phyloP scores from a whole-genome alignment of 2,888 invertebrate genomes.

The Chaitophorus viminalis region DNA sequence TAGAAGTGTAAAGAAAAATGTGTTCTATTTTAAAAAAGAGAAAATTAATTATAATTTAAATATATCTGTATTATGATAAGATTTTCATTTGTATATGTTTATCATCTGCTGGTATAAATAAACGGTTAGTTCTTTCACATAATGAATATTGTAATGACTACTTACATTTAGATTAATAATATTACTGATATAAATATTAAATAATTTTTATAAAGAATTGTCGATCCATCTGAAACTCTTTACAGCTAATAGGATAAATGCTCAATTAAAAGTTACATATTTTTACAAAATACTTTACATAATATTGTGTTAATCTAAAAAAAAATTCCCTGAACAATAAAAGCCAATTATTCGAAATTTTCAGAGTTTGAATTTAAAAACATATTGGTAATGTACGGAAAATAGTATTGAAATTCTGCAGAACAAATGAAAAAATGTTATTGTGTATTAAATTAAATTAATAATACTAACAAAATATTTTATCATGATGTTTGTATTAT shows the following conservation, averaged over 20 bases:
- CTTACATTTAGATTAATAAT: slow-evolving; percentile 3
- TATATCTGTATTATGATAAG: not conserved
- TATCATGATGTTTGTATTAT: not conserved
- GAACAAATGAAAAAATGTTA: too few relatives aligned
- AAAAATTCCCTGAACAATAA: not conserved
- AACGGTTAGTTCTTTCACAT: not conserved
- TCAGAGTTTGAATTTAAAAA: slow-evolving; percentile 4
- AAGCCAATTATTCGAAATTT: slow-evolving; percentile 1
- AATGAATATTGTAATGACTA: not conserved
- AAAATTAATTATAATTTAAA: not conserved
- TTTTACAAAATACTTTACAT: slow-evolving; percentile 8
- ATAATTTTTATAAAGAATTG: not conserved
- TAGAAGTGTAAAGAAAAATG: not conserved
- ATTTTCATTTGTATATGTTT: not conserved
- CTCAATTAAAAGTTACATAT: not conserved
- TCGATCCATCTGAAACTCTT: not conserved
- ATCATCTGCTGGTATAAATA: not conserved
- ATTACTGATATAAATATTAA: slow-evolving; percentile 15
- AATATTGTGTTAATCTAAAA: not conserved
- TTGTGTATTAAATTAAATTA: not conserved
- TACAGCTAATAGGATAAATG: not conserved
- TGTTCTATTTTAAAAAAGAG: not conserved
- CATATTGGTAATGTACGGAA: not conserved
- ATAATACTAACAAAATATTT: not conserved
- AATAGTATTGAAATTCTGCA: not conserved